These are phyloP conservation scores for Protobothrops mucrosquamatus DNA, from an alignment of 2,113 vertebrate species.

Conservation along the genomic window DNA sequence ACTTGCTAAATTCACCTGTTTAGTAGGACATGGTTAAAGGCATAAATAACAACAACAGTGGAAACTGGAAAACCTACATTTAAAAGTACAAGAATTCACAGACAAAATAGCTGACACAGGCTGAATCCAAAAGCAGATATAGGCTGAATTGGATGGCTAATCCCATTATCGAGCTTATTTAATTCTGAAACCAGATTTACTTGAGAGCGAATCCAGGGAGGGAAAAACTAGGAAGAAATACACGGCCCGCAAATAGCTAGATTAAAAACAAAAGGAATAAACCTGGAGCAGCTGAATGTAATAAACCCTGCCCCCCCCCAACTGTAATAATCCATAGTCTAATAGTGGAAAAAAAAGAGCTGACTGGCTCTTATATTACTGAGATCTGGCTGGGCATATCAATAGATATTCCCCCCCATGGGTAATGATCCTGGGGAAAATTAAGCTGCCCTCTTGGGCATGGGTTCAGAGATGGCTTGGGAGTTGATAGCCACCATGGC, in stretches of 20 bases:
- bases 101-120: background rate
- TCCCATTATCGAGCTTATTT: background rate
- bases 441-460: background rate
- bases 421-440: background rate
- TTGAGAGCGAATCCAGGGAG: background rate
- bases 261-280: too few species aligned
- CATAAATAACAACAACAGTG: background rate
- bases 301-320: too few species aligned
- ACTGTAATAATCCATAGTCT: background rate
- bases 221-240: background rate
- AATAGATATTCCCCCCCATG: background rate
- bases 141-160: background rate
- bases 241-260: background rate
- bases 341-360: background rate
- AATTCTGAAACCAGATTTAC: background rate
- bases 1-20: background rate
- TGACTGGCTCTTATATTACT: background rate
- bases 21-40: background rate
- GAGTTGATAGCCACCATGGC: background rate
- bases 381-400: background rate
- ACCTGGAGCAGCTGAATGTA: too few species aligned
- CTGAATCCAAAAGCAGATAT: background rate
- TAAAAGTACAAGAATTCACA: background rate
- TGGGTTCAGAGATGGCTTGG: background rate
- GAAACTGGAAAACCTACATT: background rate